Base-by-base conservation (phyloP, 2,888 invertebrate genomes). In the Saturnia pavonia region DNA sequence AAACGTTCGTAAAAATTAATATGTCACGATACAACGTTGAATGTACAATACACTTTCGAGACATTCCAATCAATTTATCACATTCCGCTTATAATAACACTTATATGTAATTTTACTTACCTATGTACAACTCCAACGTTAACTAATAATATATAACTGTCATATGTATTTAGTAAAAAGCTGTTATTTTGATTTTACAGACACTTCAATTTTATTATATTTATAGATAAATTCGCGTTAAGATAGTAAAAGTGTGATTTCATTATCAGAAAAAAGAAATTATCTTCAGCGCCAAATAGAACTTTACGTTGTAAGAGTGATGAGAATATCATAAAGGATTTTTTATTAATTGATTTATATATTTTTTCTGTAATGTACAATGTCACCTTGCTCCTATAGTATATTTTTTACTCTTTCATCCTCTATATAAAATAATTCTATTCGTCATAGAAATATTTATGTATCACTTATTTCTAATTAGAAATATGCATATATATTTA, bases 1-100 rank as follows among this genome's bases (percentile, higher is more conserved):
- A 22, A n/a, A n/a, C n/a, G n/a, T n/a, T n/a, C n/a, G n/a, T n/a
- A 54, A 54, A 22, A 54, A 54, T 22, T 0, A 51, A 22, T 54
- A 22, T 11, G 9, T 22, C 22, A 54, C 11, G 22, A 22, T 54
- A 6, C n/a, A 11, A 54, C 22, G 22, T 2, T 1, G 54, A 54
- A 9, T 54, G 22, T 22, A 54, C 51, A 54, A 43, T 22, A 11
- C 22, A n/a, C 54, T 9, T 9, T 54, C 22, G 54, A 54, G 22
- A 22, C 54, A 16, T 22, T 51, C 9, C 51, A 51, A 51, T n/a
- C 51, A 57, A 22, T 25, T 60, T 60, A 60, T 60, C 57, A 60
- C 57, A 60, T 60, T 60, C 57, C 25, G 57, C 57, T 60, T 60
- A 60, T 60, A 57, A 25, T 14, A 60, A 60, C 57, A 60, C 57